These are phyloP conservation scores for Synanthedon andrenaeformis DNA, from an alignment of 2,888 invertebrate species.

Conservation along the genomic window DNA sequence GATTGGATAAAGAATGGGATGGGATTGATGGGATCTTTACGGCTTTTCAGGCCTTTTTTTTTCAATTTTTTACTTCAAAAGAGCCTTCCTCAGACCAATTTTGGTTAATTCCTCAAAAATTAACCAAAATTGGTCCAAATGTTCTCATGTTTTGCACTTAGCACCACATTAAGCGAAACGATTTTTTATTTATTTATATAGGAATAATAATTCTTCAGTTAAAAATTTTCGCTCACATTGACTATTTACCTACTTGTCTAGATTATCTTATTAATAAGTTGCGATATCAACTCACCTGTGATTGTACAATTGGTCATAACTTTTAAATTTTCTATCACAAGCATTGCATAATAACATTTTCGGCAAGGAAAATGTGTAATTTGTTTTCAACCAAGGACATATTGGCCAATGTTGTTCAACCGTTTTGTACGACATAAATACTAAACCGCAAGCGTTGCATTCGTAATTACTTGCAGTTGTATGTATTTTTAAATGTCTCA, in stretches of 20 bases:
- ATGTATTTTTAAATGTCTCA: slow-evolving; percentile 62
- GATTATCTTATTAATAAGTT: too few species aligned
- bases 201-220: too few species aligned
- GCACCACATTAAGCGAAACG: not conserved
- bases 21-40: too few species aligned
- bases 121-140: too few species aligned
- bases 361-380: slow-evolving; percentile 49
- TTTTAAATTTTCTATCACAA: slow-evolving; percentile 60
- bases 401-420: slow-evolving; percentile 54
- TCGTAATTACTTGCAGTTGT: slow-evolving; percentile 75
- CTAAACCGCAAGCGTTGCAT: slow-evolving; percentile 64
- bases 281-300: slow-evolving; percentile 37
- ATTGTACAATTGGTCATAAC: slow-evolving; percentile 58
- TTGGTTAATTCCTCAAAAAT: too few species aligned
- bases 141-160: too few species aligned
- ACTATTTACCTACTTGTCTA: too few species aligned
- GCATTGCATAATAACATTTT: slow-evolving; percentile 57
- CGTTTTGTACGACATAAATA: slow-evolving; percentile 44
- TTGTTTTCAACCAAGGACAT: slow-evolving; percentile 49
- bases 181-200: not conserved
- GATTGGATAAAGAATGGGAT: too few species aligned
- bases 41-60: too few species aligned
- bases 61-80: too few species aligned
- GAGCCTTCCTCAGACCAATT: too few species aligned
- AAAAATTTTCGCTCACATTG: too few species aligned